These are phyloP conservation scores for Callinectes sapidus DNA, from an alignment of 2,888 invertebrate species.

Conservation along the genomic window DNA sequence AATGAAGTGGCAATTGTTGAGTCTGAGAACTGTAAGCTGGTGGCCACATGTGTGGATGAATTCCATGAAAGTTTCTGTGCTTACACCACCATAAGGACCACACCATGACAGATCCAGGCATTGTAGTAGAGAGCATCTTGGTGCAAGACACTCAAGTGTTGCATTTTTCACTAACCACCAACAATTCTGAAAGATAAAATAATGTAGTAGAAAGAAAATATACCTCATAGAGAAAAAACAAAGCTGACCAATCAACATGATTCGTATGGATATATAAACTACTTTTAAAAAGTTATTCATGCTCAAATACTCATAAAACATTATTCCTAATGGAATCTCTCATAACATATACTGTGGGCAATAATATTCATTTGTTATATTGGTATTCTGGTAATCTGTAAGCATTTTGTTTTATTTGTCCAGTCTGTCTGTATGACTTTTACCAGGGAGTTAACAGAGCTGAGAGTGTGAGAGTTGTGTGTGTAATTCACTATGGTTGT, in stretches of 20 bases:
- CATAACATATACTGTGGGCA: too few relatives aligned
- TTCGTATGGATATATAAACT: not conserved
- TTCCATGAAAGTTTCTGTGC: slow-evolving; percentile 69
- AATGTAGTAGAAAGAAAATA: not conserved
- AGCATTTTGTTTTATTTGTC: too few relatives aligned
- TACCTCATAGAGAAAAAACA: not conserved
- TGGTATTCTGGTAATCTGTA: not conserved
- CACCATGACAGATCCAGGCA: slow-evolving; percentile 71
- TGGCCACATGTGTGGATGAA: slow-evolving; percentile 69
- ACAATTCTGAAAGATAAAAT: slow-evolving; percentile 57
- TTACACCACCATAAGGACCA: slow-evolving; percentile 65
- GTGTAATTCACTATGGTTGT: too few relatives aligned
- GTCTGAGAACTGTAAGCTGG: slow-evolving; percentile 59
- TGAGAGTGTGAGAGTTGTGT: too few relatives aligned
- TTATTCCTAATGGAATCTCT: not conserved
- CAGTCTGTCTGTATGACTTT: too few relatives aligned
- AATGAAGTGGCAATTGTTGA: slow-evolving; percentile 71
- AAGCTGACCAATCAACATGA: not conserved
- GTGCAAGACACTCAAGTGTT: slow-evolving; percentile 53
- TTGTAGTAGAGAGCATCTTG: slow-evolving; percentile 56
- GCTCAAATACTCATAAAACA: not conserved
- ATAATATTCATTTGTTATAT: too few relatives aligned
- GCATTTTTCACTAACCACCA: slow-evolving; percentile 66
- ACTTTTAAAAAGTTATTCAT: too few relatives aligned
- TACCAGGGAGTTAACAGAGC: too few relatives aligned